Evolutionary conservation across 2,113 vertebrate genomes (phyloP).

Genomic region (Phaetusa simplex): DNA sequence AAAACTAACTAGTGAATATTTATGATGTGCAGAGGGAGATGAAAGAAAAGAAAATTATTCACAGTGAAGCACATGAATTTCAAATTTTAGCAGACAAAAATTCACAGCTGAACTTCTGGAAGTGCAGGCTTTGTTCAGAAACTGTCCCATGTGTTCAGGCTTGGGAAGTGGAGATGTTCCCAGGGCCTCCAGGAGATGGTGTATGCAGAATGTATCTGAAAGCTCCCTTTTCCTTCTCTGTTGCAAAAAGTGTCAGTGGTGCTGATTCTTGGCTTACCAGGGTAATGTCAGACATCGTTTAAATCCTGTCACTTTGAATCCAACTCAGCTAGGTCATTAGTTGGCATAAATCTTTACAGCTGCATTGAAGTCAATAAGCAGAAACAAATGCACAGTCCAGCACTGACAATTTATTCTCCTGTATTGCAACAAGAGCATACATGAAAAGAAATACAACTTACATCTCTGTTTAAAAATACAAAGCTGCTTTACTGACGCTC

Average conservation of each 20-base stretch:
- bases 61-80: constrained; percentile 38
- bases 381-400: neutral
- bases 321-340: neutral
- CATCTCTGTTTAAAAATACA: neutral
- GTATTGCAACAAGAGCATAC: neutral
- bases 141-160: neutral
- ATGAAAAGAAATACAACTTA: neutral
- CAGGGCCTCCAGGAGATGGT: constrained; percentile 9
- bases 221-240: neutral
- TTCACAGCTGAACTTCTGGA: constrained; percentile 28
- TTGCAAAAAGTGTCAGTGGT: neutral
- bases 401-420: neutral
- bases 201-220: neutral
- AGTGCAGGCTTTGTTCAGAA: neutral
- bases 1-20: constrained; percentile 32
- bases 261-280: neutral
- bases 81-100: constrained; percentile 23
- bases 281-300: neutral
- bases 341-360: neutral
- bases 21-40: neutral
- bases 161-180: neutral
- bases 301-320: neutral
- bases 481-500: neutral
- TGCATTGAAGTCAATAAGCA: neutral
- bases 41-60: constrained; percentile 44